Conservation (phyloP, 2,888 invertebrate genomes). For the Cynaeus angustus region DNA sequence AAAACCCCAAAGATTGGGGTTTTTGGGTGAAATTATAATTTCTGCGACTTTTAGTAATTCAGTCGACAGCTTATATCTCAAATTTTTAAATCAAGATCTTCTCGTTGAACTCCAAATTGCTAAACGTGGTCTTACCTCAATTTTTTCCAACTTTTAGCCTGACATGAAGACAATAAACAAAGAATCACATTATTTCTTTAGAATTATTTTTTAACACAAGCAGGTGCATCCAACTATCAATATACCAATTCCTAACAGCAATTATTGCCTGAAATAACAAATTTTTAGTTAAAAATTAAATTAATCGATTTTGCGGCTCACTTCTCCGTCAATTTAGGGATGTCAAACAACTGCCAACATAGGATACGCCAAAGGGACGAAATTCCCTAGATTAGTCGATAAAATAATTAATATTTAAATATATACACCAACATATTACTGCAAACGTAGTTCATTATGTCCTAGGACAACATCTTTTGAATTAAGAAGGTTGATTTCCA, state of each 20-base stretch:
- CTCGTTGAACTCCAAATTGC: neutral
- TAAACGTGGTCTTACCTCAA: conserved; percentile 21
- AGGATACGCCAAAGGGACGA: neutral
- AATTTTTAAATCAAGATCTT: no score
- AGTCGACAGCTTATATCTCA: no score
- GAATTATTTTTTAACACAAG: neutral
- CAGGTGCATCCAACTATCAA: neutral
- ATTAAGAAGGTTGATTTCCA: no score
- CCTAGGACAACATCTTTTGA: no score
- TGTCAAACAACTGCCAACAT: conserved; percentile 29
- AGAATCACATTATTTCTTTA: neutral
- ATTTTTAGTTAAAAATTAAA: conserved; percentile 17
- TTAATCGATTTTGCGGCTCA: conserved; percentile 31
- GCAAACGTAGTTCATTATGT: no score
- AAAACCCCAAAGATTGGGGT: no score
- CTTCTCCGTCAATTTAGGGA: conserved; percentile 3
- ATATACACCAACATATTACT: no score
- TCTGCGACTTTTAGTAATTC: no score
- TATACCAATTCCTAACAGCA: neutral
- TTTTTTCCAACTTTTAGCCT: conserved; percentile 6
- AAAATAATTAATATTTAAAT: no score
- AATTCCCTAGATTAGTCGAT: neutral
- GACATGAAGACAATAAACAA: conserved; percentile 11
- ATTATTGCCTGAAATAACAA: conserved; percentile 7
- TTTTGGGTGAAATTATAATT: no score